Percentiles rank a stretch among this genome's conserved stretches.
Evolutionary conservation across 2,888 invertebrate genomes (phyloP).

Genomic region (Euzophera pinguis): DNA sequence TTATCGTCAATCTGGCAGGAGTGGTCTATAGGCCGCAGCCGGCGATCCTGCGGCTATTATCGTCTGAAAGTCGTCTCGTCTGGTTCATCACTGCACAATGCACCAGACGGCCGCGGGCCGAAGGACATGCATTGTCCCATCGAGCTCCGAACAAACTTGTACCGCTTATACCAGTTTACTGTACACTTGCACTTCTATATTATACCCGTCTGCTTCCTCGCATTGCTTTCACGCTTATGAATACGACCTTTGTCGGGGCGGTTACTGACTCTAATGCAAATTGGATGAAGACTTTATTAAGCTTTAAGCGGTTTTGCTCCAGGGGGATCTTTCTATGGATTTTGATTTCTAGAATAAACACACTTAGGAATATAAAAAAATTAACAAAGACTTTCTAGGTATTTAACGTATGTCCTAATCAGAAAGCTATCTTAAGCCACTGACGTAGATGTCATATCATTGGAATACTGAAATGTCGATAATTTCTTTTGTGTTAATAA

Average conservation of each 20-base stretch:
- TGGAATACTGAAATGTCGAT: too few relatives aligned
- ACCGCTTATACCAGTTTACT: slow-evolving; percentile 55
- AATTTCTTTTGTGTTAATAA: too few relatives aligned
- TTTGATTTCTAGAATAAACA: too few relatives aligned
- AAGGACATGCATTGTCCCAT: slow-evolving; percentile 58
- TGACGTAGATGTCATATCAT: too few relatives aligned
- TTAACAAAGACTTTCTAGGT: too few relatives aligned
- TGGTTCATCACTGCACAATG: slow-evolving; percentile 43
- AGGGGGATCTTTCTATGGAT: neutral
- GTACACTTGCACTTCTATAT: slow-evolving; percentile 58
- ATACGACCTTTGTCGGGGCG: slow-evolving; percentile 36
- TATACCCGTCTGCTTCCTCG: slow-evolving; percentile 35
- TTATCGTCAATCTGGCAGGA: neutral
- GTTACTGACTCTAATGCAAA: slow-evolving; percentile 26
- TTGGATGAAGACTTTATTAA: slow-evolving; percentile 21
- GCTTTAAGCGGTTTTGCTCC: neutral
- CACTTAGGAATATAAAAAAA: too few relatives aligned
- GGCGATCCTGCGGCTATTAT: slow-evolving; percentile 20
- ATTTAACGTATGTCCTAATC: too few relatives aligned
- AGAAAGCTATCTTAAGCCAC: too few relatives aligned
- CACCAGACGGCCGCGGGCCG: slow-evolving; percentile 45
- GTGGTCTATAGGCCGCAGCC: neutral
- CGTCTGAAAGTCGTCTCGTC: slow-evolving; percentile 36
- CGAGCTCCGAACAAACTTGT: slow-evolving; percentile 25
- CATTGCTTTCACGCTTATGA: slow-evolving; percentile 43